Conservation (phyloP, 2,113 vertebrate species). For the Aldabrachelys gigantea region DNA sequence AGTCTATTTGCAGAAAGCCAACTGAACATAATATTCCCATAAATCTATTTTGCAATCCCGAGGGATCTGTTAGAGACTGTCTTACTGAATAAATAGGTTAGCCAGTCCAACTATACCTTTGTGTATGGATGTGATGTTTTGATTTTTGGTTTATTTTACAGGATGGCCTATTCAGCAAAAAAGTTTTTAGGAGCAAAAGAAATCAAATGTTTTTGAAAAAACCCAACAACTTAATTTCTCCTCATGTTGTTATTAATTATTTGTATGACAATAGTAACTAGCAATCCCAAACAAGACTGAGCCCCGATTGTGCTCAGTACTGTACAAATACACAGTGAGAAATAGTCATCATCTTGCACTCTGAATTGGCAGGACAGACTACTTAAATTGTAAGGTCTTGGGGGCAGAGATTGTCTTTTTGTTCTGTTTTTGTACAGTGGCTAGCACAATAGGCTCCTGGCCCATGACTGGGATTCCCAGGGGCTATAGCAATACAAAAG, state of each 20-base stretch:
- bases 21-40: neutral
- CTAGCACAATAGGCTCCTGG: neutral
- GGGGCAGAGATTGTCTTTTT: neutral
- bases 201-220: neutral
- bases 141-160: neutral
- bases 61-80: neutral
- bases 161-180: neutral
- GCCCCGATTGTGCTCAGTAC: too few relatives aligned
- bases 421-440: neutral
- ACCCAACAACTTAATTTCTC: neutral
- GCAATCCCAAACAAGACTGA: neutral
- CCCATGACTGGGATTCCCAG: neutral
- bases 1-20: neutral
- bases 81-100: neutral
- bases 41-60: neutral
- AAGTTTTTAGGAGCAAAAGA: neutral
- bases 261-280: too few relatives aligned
- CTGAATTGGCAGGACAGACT: neutral
- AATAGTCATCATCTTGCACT: neutral
- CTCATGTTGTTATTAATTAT: neutral
- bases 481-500: neutral
- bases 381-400: neutral
- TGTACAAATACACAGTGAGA: too few relatives aligned
- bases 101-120: neutral
- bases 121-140: neutral